phyloP scores from a whole-genome alignment of 2,113 vertebrate genomes.

The Anseranas semipalmata region DNA sequence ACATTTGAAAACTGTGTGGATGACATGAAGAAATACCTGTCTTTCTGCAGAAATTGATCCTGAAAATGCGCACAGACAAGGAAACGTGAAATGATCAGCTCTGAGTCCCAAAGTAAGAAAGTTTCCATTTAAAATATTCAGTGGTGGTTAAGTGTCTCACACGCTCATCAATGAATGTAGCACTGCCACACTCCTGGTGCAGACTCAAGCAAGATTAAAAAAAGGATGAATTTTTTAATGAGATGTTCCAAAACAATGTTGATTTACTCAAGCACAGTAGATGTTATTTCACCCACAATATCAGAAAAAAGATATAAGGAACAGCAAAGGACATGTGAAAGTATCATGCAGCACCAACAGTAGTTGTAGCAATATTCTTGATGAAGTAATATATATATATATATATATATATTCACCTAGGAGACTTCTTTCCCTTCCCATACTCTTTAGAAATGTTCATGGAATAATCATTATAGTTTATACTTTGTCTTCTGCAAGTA shows the following conservation, averaged over 20 bases:
- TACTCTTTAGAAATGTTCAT: neutral
- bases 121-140: neutral
- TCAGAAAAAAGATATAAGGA: neutral
- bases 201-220: neutral
- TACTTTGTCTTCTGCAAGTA: constrained; percentile 22
- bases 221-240: neutral
- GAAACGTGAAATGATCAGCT: neutral
- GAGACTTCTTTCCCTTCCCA: neutral
- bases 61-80: neutral
- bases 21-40: neutral
- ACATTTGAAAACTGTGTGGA: neutral
- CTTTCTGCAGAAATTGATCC: neutral
- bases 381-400: neutral
- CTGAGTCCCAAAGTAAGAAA: neutral
- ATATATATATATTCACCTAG: neutral
- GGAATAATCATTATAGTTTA: neutral
- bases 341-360: neutral
- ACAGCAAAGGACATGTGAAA: neutral
- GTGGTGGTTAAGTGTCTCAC: neutral
- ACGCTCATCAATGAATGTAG: neutral
- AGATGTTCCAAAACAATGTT: neutral
- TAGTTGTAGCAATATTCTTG: neutral
- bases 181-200: neutral
- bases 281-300: neutral
- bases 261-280: neutral